Evolutionary conservation across 2,888 invertebrate species (phyloP).

Genomic region (Apocheima hispidaria): DNA sequence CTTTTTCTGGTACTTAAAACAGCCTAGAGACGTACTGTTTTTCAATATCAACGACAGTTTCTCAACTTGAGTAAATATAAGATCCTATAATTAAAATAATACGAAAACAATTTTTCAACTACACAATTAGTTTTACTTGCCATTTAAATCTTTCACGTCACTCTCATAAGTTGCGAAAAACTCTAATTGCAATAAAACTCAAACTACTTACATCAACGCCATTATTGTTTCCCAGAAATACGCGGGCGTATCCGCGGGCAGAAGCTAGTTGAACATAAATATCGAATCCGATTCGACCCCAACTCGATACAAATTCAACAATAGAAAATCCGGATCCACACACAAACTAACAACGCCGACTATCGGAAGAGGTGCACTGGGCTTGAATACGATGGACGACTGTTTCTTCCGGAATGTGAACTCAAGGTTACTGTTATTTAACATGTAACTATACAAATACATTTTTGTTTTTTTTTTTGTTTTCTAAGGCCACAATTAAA

Average conservation of each 20-base stretch:
- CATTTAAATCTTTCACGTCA: constrained; percentile 18
- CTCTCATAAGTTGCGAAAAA: constrained; percentile 16
- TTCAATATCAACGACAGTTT: constrained; percentile 26
- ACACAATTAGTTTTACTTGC: constrained; percentile 21
- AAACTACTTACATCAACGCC: too few relatives aligned
- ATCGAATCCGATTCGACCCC: constrained; percentile 9
- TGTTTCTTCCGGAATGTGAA: constrained; percentile 5
- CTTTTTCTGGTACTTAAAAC: neutral
- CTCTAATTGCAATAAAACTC: constrained; percentile 32
- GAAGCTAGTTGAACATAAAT: constrained; percentile 28
- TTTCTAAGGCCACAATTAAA: too few relatives aligned
- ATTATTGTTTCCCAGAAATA: too few relatives aligned
- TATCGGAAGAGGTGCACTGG: constrained; percentile 14
- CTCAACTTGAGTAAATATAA: neutral
- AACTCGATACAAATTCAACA: constrained; percentile 22
- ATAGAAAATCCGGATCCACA: constrained; percentile 21
- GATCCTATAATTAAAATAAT: neutral
- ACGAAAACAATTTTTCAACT: neutral
- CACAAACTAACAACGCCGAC: constrained; percentile 6
- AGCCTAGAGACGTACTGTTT: constrained; percentile 15
- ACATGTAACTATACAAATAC: too few relatives aligned
- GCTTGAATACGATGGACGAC: constrained; percentile 8
- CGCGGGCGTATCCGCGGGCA: too few relatives aligned
- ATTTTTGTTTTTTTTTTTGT: too few relatives aligned
- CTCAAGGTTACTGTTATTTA: neutral